A percentile compares a stretch with the other conserved stretches of the same genome.
phyloP scores from a whole-genome alignment of 2,888 invertebrate species.

The Acrocera orbiculus region DNA sequence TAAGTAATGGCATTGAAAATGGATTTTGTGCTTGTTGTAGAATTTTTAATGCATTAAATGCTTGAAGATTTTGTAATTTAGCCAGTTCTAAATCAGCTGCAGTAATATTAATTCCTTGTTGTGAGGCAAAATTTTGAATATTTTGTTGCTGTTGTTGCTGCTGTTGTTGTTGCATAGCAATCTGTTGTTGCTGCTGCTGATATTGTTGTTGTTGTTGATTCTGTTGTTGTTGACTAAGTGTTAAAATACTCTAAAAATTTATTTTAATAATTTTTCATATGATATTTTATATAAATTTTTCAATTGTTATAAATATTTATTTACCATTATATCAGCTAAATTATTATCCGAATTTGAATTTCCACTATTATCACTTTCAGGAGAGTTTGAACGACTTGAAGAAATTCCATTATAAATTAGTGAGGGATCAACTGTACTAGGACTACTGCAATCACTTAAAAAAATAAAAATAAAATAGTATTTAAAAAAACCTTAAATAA shows the following conservation, averaged over 20 bases:
- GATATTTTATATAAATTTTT: not conserved
- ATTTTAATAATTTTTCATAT: not conserved
- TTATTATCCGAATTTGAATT: conserved; percentile 23
- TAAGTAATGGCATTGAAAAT: conserved; percentile 13
- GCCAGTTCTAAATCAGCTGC: conserved; percentile 24
- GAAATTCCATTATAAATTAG: conserved; percentile 13
- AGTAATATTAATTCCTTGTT: conserved; percentile 18
- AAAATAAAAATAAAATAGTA: not conserved
- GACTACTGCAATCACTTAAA: conserved; percentile 24
- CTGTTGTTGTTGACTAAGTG: conserved; percentile 16
- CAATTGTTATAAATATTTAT: conserved; percentile 5
- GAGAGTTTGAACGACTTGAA: conserved; percentile 28
- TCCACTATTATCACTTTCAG: conserved; percentile 28
- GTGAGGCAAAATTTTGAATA: conserved; percentile 11
- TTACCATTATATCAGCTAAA: conserved; percentile 27
- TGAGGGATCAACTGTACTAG: conserved; percentile 9
- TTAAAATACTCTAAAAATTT: conserved; percentile 20
- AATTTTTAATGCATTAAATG: conserved; percentile 25
- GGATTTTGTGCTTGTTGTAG: conserved; percentile 19
- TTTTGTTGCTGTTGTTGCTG: conserved; percentile 12
- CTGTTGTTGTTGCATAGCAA: conserved; percentile 12
- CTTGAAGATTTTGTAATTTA: conserved; percentile 25
- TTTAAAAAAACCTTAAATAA: not conserved
- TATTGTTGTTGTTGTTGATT: conserved; percentile 15
- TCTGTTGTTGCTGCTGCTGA: conserved; percentile 11